phyloP scores from a whole-genome alignment of 1,140 invertebrate species.

The Bombus superbus region DNA sequence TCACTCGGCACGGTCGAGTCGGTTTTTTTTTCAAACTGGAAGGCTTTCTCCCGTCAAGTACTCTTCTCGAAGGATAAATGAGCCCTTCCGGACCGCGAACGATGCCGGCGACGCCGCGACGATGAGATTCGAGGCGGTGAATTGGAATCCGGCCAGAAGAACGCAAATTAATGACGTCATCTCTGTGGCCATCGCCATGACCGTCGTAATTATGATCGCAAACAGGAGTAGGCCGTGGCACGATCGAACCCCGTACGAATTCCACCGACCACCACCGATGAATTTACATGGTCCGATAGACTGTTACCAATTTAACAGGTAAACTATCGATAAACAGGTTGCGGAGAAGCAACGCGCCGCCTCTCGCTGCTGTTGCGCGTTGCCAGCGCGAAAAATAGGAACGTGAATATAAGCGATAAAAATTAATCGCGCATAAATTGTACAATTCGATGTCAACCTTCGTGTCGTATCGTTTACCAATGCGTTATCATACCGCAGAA shows the following conservation, averaged over 20 bases:
- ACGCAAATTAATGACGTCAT: slow-evolving; percentile 46
- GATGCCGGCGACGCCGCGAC: slow-evolving; percentile 1
- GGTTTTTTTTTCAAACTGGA: not conserved
- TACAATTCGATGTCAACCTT: too few species aligned
- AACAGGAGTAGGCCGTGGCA: slow-evolving; percentile 6
- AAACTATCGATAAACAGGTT: slow-evolving; percentile 31
- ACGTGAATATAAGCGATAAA: not conserved
- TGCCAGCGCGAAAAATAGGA: not conserved
- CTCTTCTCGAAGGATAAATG: slow-evolving; percentile 31
- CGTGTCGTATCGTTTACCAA: too few species aligned
- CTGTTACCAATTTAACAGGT: slow-evolving; percentile 18
- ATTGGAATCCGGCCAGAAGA: slow-evolving; percentile 50
- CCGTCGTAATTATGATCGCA: slow-evolving; percentile 39
- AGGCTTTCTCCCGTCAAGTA: not conserved
- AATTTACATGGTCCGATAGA: not conserved
- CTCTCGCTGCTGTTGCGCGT: too few species aligned
- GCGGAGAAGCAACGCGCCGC: not conserved
- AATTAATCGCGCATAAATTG: too few species aligned
- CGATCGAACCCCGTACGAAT: not conserved
- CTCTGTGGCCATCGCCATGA: slow-evolving; percentile 3
- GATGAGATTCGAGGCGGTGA: slow-evolving; percentile 37
- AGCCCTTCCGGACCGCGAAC: slow-evolving; percentile 24
- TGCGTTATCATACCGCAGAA: not conserved
- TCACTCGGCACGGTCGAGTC: not conserved
- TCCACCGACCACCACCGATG: not conserved